Conservation (phyloP, 2,888 invertebrate genomes). For the Volucella inflata region DNA sequence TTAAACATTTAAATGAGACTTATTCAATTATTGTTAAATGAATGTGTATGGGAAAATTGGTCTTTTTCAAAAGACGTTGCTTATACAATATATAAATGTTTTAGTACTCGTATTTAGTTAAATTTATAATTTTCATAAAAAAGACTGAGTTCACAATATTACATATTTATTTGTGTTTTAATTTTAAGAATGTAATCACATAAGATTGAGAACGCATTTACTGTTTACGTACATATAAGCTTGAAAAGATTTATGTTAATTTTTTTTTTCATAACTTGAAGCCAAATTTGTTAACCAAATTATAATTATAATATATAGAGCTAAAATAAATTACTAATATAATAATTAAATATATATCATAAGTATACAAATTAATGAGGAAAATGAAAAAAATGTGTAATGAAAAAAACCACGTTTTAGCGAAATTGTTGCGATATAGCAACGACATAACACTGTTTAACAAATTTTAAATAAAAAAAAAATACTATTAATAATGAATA, state of each 20-base stretch:
- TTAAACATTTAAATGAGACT: constrained; percentile 30
- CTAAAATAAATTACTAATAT: constrained; percentile 1
- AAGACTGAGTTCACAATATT: constrained; percentile 69
- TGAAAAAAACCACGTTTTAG: constrained; percentile 1
- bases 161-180: constrained; percentile 31
- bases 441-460: constrained; percentile 12
- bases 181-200: constrained; percentile 48
- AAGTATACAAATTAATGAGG: constrained; percentile 25
- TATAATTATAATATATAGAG: constrained; percentile 1
- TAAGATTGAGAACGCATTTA: constrained; percentile 70
- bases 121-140: constrained; percentile 65
- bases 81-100: constrained; percentile 27
- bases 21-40: constrained; percentile 12
- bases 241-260: constrained; percentile 35
- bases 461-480: constrained; percentile 16
- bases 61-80: constrained; percentile 15
- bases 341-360: constrained; percentile 13
- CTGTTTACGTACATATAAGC: constrained; percentile 45
- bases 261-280: constrained; percentile 33
- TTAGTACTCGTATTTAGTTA: constrained; percentile 53
- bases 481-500: no score
- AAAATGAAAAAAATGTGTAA: constrained; percentile 8
- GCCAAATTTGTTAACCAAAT: constrained; percentile 69
- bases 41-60: not conserved
- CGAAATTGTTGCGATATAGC: constrained; percentile 44